These are phyloP conservation scores for Melolontha melolontha DNA, from an alignment of 2,888 invertebrate genomes.

Conservation along the genomic window DNA sequence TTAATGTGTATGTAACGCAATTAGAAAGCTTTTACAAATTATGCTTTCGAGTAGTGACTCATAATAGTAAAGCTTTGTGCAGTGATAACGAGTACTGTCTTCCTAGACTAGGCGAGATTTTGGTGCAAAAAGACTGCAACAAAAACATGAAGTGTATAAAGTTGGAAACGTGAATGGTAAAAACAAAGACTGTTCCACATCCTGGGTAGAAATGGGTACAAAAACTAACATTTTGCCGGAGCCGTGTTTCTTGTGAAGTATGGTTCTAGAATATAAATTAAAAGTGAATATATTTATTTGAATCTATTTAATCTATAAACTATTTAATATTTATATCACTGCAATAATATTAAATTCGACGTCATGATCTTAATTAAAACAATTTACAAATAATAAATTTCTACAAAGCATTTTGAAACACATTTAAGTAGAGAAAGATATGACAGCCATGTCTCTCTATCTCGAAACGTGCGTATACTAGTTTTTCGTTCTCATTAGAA, in stretches of 20 bases:
- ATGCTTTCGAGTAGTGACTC: conserved; percentile 3
- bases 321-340: no score
- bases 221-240: conserved; percentile 1
- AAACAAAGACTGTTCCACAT: conserved; percentile 14
- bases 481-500: no score
- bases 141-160: conserved; percentile 24
- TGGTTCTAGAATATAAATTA: no score
- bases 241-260: neutral
- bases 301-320: no score
- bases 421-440: no score
- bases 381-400: no score
- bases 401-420: no score
- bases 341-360: no score
- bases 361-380: no score
- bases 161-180: neutral
- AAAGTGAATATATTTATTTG: no score
- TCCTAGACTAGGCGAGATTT: conserved; percentile 9
- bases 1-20: conserved; percentile 21
- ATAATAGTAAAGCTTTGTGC: conserved; percentile 20
- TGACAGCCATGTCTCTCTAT: no score
- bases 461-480: no score
- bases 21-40: conserved; percentile 18
- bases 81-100: conserved; percentile 22
- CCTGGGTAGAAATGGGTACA: neutral
- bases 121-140: conserved; percentile 9